Evolutionary conservation across 1,140 invertebrate genomes (phyloP).

Genomic region (Dysdera silvatica): DNA sequence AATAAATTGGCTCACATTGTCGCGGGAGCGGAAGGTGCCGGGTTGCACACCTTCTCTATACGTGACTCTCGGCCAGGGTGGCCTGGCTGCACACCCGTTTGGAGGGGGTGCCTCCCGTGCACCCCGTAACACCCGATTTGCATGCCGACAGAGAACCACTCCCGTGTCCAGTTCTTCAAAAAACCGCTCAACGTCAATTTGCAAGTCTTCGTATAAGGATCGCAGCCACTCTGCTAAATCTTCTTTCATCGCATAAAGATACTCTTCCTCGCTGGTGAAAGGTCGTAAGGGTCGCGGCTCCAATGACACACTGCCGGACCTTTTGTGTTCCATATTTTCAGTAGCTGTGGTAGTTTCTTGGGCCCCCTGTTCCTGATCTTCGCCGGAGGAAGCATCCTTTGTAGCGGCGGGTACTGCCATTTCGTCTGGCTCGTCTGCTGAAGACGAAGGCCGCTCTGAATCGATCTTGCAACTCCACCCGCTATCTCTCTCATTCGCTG

Average conservation of each 20-base stretch:
- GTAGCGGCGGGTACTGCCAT: too few species aligned
- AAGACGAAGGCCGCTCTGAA: too few species aligned
- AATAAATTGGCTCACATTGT: conserved; percentile 95
- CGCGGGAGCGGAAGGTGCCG: conserved; percentile 85
- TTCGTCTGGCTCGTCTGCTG: too few species aligned
- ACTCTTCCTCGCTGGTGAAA: conserved; percentile 85
- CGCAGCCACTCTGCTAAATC: conserved; percentile 91
- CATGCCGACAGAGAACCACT: conserved; percentile 79
- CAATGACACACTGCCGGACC: background rate
- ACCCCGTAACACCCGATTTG: conserved; percentile 80
- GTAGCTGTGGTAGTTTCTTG: too few species aligned
- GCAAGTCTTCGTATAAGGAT: conserved; percentile 73
- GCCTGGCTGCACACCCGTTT: background rate
- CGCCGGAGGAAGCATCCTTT: too few species aligned
- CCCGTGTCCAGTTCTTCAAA: conserved; percentile 87
- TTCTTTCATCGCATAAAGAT: conserved; percentile 87
- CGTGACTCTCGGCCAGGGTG: conserved; percentile 32
- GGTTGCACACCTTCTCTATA: conserved; percentile 47
- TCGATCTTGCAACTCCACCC: too few species aligned
- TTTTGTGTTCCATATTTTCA: too few species aligned
- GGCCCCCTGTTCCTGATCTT: too few species aligned
- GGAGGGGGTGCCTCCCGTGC: conserved; percentile 48
- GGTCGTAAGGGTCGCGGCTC: conserved; percentile 45
- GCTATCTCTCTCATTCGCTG: too few species aligned
- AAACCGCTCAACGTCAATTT: conserved; percentile 67